Evolutionary conservation across 2,888 invertebrate genomes (phyloP).

Genomic region (Vannuccia rotundouncinata): DNA sequence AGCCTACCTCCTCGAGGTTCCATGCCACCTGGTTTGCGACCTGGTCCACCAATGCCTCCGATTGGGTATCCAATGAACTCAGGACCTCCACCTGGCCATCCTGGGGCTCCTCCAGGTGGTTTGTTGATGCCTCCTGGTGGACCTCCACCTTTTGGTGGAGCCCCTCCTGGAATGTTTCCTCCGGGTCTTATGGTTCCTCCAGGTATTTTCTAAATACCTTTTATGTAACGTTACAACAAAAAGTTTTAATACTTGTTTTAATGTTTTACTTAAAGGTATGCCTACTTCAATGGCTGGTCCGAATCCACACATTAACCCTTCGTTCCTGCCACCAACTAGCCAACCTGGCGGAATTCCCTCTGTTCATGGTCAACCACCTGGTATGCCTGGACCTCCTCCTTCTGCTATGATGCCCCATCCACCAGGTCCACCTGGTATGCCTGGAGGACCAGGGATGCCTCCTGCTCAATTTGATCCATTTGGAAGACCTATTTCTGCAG

Average conservation of each 20-base stretch:
- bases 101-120: slow-evolving; percentile 36
- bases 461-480: slow-evolving; percentile 41
- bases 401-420: slow-evolving; percentile 12
- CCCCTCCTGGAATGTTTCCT: slow-evolving; percentile 43
- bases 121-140: slow-evolving; percentile 35
- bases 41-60: not conserved
- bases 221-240: not conserved
- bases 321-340: slow-evolving; percentile 73
- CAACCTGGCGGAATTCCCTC: slow-evolving; percentile 11
- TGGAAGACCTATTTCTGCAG: slow-evolving; percentile 38
- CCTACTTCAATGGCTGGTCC: slow-evolving; percentile 43
- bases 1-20: slow-evolving; percentile 15
- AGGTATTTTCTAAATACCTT: slow-evolving; percentile 18
- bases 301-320: slow-evolving; percentile 93
- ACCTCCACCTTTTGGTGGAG: slow-evolving; percentile 60
- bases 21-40: slow-evolving; percentile 28
- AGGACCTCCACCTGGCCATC: slow-evolving; percentile 36
- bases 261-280: not conserved
- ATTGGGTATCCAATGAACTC: not conserved
- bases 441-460: not conserved
- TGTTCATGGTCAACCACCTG: slow-evolving; percentile 60
- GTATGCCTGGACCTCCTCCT: slow-evolving; percentile 57
- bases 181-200: slow-evolving; percentile 33
- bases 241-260: not conserved
- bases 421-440: slow-evolving; percentile 49